A percentile compares a stretch with the other conserved stretches of the same genome.
phyloP scores from a whole-genome alignment of 2,888 invertebrate genomes.

The Cancer borealis region DNA sequence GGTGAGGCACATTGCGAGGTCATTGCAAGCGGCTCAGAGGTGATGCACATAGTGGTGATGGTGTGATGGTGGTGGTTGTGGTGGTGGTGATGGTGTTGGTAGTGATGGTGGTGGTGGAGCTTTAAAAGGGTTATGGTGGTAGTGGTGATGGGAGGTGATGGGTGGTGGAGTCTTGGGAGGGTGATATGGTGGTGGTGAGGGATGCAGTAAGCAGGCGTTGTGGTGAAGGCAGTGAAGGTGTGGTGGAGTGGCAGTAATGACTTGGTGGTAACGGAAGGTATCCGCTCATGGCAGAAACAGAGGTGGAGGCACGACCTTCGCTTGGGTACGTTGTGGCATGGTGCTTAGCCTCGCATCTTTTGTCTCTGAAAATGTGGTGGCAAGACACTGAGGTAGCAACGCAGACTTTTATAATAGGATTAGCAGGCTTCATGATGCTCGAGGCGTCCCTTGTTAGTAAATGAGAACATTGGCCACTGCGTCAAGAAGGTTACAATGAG shows the following conservation, averaged over 20 bases:
- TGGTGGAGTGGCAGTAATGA: not conserved
- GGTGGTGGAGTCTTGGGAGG: not conserved
- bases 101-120: too few species aligned
- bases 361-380: not conserved
- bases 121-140: not conserved
- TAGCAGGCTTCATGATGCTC: not conserved
- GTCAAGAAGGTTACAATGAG: not conserved
- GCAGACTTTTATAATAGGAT: not conserved
- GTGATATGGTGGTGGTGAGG: not conserved
- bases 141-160: not conserved
- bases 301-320: not conserved
- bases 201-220: not conserved
- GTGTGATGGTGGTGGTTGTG: not conserved
- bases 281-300: not conserved
- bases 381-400: not conserved
- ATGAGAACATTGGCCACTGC: not conserved
- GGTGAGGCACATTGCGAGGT: not conserved
- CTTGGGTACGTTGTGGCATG: not conserved
- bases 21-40: not conserved
- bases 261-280: not conserved
- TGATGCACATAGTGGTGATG: not conserved
- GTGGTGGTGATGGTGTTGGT: not conserved
- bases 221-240: not conserved
- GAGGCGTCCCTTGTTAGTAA: not conserved
- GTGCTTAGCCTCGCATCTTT: not conserved